Evolutionary conservation across 2,113 vertebrate genomes (phyloP).

Genomic region (Psilopsiagon aymara): DNA sequence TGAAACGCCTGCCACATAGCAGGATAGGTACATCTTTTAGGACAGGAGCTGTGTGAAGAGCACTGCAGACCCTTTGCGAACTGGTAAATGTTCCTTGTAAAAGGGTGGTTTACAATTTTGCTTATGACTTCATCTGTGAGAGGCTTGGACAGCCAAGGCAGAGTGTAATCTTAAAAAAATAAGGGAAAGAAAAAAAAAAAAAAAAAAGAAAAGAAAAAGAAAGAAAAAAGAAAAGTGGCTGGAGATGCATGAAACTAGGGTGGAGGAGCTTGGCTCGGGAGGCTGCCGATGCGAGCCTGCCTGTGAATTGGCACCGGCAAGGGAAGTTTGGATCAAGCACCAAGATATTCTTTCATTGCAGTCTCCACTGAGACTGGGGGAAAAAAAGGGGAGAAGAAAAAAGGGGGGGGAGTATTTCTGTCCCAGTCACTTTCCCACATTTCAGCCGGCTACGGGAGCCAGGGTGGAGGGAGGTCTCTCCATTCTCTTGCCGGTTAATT

Average conservation of each 20-base stretch:
- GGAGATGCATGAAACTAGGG: constrained; percentile 35
- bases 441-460: constrained; percentile 2
- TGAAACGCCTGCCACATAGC: not conserved
- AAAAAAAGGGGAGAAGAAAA: not conserved
- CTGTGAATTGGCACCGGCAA: constrained; percentile 45
- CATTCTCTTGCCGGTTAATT: constrained; percentile 45
- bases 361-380: constrained; percentile 49
- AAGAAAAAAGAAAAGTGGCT: not conserved
- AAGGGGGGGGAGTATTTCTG: not conserved
- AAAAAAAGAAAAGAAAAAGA: not conserved
- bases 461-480: constrained; percentile 3
- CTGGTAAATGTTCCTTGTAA: not conserved
- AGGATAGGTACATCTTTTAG: not conserved
- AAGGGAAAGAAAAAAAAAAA: not conserved
- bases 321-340: constrained; percentile 62
- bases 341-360: constrained; percentile 50
- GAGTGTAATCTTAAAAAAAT: not conserved
- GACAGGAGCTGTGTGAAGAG: not conserved
- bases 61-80: not conserved
- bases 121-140: constrained; percentile 37
- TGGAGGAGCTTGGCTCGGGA: constrained; percentile 42
- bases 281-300: constrained; percentile 47
- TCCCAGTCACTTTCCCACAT: constrained; percentile 35
- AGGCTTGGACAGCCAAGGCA: constrained; percentile 3
- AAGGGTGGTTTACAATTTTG: constrained; percentile 4